Base-by-base conservation (phyloP, 2,888 invertebrate species). In the Glyphotaelius pellucidus region DNA sequence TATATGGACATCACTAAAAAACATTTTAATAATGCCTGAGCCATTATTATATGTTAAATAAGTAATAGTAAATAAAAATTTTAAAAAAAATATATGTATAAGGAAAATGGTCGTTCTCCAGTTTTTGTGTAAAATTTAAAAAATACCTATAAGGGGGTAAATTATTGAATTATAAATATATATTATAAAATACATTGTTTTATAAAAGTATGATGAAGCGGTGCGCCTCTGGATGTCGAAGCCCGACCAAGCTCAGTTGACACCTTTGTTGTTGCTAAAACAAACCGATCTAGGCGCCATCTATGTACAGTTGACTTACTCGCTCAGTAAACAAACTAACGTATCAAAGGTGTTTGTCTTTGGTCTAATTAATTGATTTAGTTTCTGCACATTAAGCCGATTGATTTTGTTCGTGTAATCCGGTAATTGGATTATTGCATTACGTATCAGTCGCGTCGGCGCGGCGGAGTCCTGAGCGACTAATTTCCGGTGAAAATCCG, bases 301-400 rank as follows among this genome's bases (percentile, higher is more conserved):
- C 90, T 47, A 87, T 87, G 15, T 47, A 15, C 15, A 91, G 87
- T 91, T 91, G 90, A 87, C 91, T 91, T 81, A 91, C 86, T 67
- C 81, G 88, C 47, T 83, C 35, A 31, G 91, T 88, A 87, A 91
- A 91, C 91, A 91, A 32, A 52, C 91, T 52, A n/a, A 25, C 86
- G 80, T 91, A 91, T 91, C 91, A 88, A 88, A 91, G 91, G 80
- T 67, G 86, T 91, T 81, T 88, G 81, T 35, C 81, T 87, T 81
- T 47, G 42, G 88, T 25, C 80, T 91, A 91, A 88, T 88, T 88
- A 81, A 91, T 88, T 88, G 47, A 52, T 31, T 90, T 86, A 86
- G 67, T 85, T 67, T 84, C 38, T n/a, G 90, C 67, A 32, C 52
- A 87, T 87, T 87, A 30, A 67, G 30, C 52, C 67, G 67, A 67